Base-by-base conservation (phyloP, 2,888 invertebrate genomes). In the Hedychridium roseum region DNA sequence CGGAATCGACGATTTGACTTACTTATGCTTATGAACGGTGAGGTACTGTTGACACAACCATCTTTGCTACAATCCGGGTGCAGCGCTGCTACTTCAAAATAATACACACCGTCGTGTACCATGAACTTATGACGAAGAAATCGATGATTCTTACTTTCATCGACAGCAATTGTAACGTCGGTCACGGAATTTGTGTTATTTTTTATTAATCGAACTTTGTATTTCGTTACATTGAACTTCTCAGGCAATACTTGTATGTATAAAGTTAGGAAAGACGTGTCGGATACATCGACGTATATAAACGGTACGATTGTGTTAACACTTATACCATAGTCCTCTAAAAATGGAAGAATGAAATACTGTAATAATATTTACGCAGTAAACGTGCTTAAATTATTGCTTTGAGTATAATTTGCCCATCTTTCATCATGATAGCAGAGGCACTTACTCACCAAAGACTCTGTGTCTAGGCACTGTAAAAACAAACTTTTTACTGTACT, bases 1-100 rank as follows among this genome's bases (percentile, higher is more conserved):
- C 14, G 3, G 2, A 18, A 1, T 5, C 26, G 14, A 41, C 26
- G 21, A 34, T 28, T 51, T 38, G 35, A 52, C 63, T 60, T 66
- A 72, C 76, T 74, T 54, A 72, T 70, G 43, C 62, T 66, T 47
- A 78, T 73, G n/a, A 61, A 54, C 0, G 79, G 78, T 3, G 77
- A 70, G 28, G 73, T 73, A 16, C 66, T 69, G 34, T 77, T 78
- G 11, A 58, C 53, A 40, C 79, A 79, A 7, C 71, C 72, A 41
- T 70, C 43, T 14, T 66, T 43, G 15, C 58, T 54, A 32, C 79
- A 79, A 2, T 61, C 16, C 2, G 65, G 32, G 60, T 78, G 76
- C 39, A 74, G 45, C 2, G 74, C 65, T 1, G 76, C 61, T n/a
- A 79, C 78, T 52, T 70, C 70, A 31, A 79, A 73, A 50, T 68